Percentiles rank a stretch among this genome's conserved stretches.
Evolutionary conservation across 2,113 vertebrate genomes (phyloP).

Genomic region (Dissostichus mawsoni): DNA sequence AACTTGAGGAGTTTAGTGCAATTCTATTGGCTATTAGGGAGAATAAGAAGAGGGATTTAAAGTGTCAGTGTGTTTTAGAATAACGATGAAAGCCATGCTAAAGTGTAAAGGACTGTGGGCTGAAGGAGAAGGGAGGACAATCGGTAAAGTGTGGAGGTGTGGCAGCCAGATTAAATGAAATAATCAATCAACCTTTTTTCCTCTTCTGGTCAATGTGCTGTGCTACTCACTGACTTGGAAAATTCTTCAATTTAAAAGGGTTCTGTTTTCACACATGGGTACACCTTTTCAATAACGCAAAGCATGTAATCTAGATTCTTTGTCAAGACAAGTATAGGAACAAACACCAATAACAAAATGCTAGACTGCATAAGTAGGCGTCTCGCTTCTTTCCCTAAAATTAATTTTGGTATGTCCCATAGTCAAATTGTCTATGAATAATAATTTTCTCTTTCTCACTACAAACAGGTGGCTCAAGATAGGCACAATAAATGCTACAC

Average conservation of each 20-base stretch:
- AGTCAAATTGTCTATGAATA: neutral
- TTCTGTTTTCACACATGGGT: conserved; percentile 54
- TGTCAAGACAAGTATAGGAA: conserved; percentile 8
- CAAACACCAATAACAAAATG: conserved; percentile 13
- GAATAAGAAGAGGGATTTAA: conserved; percentile 66
- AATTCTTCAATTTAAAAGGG: conserved; percentile 50
- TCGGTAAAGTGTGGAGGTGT: conserved; percentile 57
- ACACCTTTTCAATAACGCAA: conserved; percentile 30
- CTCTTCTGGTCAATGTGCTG: conserved; percentile 60
- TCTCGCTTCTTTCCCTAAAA: neutral
- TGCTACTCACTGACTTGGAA: conserved; percentile 60
- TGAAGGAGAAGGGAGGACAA: conserved; percentile 44
- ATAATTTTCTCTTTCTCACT: neutral
- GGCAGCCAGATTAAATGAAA: conserved; percentile 68
- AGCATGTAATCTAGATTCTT: conserved; percentile 21
- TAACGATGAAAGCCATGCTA: conserved; percentile 54
- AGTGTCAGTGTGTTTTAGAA: conserved; percentile 56
- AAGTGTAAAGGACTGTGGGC: conserved; percentile 44
- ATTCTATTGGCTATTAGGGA: conserved; percentile 60
- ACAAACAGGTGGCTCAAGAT: neutral
- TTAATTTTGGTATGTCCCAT: neutral
- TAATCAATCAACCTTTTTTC: conserved; percentile 69
- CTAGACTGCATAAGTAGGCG: neutral
- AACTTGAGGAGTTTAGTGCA: conserved; percentile 62
- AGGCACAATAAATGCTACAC: too few relatives aligned